A percentile compares a stretch with the other conserved stretches of the same genome.
phyloP scores from a whole-genome alignment of 2,888 invertebrate species.

The Machimus rusticus region DNA sequence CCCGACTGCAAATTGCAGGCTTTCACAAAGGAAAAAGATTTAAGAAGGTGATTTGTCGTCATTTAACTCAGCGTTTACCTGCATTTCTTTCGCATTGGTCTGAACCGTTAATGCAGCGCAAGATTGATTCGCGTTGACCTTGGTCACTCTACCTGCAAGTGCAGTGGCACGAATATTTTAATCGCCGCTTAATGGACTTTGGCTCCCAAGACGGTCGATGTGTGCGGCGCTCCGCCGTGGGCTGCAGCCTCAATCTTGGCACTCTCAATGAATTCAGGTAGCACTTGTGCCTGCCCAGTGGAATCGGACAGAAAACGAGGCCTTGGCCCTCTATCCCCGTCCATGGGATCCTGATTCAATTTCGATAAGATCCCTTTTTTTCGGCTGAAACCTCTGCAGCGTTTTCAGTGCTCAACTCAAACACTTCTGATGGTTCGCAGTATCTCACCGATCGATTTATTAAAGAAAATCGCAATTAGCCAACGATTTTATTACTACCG shows the following conservation, averaged over 20 bases:
- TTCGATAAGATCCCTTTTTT: background rate
- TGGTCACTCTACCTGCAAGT: constrained; percentile 6
- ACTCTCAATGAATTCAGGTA: background rate
- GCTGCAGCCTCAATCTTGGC: background rate
- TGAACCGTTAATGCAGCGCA: constrained; percentile 33
- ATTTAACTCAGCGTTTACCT: constrained; percentile 5
- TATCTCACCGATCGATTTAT: constrained; percentile 17
- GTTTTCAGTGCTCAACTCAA: background rate
- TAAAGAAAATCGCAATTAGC: constrained; percentile 8
- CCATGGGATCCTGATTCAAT: background rate
- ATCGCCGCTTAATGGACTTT: background rate
- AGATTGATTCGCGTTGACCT: constrained; percentile 34
- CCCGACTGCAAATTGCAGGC: background rate
- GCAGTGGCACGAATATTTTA: constrained; percentile 30
- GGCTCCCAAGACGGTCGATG: background rate
- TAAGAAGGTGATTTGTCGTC: background rate
- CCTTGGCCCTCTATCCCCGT: constrained; percentile 9
- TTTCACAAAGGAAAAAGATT: background rate
- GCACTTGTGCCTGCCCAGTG: background rate
- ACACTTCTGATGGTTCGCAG: background rate
- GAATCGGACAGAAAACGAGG: background rate
- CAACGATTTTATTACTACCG: background rate
- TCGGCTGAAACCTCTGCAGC: background rate
- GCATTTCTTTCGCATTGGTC: constrained; percentile 9
- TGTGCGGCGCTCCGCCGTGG: background rate